Evolutionary conservation across 2,888 invertebrate genomes (phyloP).

Genomic region (Torymus tubicola): DNA sequence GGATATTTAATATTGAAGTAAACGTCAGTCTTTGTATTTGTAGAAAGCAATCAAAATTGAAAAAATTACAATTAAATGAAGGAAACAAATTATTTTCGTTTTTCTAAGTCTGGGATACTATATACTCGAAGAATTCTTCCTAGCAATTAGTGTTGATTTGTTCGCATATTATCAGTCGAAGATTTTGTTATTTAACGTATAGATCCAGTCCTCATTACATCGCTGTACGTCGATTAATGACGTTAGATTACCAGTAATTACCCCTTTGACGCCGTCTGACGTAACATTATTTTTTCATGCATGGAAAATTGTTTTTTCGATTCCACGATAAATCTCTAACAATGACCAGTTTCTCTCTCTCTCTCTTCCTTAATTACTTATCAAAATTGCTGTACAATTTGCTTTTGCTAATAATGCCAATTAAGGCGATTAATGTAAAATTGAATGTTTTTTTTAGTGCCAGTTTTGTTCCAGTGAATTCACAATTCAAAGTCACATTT

Average conservation of each 20-base stretch:
- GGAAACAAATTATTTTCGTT: no score
- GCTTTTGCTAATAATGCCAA: slow-evolving; percentile 13
- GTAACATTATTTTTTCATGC: slow-evolving; percentile 39
- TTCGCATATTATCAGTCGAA: not conserved
- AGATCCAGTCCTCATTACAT: slow-evolving; percentile 29
- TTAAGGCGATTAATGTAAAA: slow-evolving; percentile 8
- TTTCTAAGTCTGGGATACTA: not conserved
- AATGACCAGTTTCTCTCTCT: slow-evolving; percentile 24
- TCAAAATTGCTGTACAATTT: slow-evolving; percentile 18
- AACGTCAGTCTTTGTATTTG: no score
- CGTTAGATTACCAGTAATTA: slow-evolving; percentile 44
- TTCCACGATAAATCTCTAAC: slow-evolving; percentile 29
- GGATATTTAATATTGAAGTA: no score
- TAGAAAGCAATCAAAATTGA: no score
- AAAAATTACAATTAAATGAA: no score
- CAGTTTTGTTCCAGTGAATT: no score
- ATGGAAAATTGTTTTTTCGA: slow-evolving; percentile 38
- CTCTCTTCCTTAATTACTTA: slow-evolving; percentile 30
- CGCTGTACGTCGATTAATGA: slow-evolving; percentile 30
- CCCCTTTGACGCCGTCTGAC: slow-evolving; percentile 32
- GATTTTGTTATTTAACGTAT: slow-evolving; percentile 30
- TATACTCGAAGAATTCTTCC: not conserved
- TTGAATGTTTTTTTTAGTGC: not conserved
- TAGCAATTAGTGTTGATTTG: not conserved
- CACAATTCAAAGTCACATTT: no score